Conservation (phyloP, 2,113 vertebrate species). For the Sebastes schlegelii region DNA sequence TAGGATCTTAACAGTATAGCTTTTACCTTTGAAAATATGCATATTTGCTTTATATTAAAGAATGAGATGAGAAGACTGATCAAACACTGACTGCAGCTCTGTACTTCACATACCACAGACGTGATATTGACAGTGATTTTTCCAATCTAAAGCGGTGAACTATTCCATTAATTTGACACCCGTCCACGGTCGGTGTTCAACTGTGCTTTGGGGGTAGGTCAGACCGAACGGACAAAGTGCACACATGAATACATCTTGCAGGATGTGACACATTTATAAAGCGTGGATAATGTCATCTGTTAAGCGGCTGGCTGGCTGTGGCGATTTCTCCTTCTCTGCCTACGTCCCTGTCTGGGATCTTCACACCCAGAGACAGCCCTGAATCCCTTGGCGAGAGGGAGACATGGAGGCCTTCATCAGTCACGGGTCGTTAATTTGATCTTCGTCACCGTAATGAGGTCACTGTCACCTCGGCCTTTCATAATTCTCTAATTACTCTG, state of each 20-base stretch:
- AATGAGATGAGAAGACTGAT: background rate
- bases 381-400: slow-evolving; percentile 6
- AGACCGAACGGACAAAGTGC: background rate
- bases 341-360: background rate
- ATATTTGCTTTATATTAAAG: background rate
- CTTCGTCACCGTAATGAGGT: slow-evolving; percentile 75
- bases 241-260: background rate
- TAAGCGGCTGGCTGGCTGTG: background rate
- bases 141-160: background rate
- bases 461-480: slow-evolving; percentile 74
- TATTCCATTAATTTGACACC: background rate
- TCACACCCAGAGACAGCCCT: slow-evolving; percentile 23
- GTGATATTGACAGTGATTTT: background rate
- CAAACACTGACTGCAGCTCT: no score
- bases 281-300: slow-evolving; percentile 41
- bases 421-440: slow-evolving; percentile 78
- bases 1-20: background rate
- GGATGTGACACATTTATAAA: slow-evolving; percentile 41
- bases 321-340: background rate
- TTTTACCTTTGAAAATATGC: background rate
- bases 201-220: background rate
- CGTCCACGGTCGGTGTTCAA: background rate
- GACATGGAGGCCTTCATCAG: slow-evolving; percentile 71
- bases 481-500: slow-evolving; percentile 76
- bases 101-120: background rate